A percentile compares a stretch with the other conserved stretches of the same genome.
Conservation (phyloP, 1,140 invertebrate species). For the Cotesia chilonis region DNA sequence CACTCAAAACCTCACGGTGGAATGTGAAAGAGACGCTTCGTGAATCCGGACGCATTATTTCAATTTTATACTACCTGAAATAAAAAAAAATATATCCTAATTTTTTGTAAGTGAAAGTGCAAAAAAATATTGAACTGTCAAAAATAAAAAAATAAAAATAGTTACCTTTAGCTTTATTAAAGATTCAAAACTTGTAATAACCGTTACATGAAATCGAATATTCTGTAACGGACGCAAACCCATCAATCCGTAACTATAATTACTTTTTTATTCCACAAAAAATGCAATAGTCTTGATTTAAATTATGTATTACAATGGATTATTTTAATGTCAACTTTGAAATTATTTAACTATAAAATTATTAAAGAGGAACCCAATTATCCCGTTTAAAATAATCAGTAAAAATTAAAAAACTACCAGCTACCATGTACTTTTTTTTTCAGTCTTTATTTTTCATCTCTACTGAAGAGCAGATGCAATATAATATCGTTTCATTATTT, state of each 20-base stretch:
- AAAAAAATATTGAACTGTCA: neutral
- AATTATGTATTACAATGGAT: too few relatives aligned
- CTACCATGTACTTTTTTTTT: too few relatives aligned
- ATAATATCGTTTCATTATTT: too few relatives aligned
- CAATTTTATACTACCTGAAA: neutral
- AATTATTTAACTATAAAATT: too few relatives aligned
- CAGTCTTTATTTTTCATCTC: too few relatives aligned
- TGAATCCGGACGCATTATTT: constrained; percentile 60
- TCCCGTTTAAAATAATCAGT: too few relatives aligned
- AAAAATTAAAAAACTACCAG: too few relatives aligned
- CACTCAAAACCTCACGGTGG: constrained; percentile 55
- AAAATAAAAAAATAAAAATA: neutral
- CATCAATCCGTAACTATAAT: neutral
- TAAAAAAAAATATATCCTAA: neutral
- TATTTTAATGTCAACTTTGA: too few relatives aligned
- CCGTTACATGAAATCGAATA: neutral
- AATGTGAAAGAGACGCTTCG: constrained; percentile 63
- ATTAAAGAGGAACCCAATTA: too few relatives aligned
- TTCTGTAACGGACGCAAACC: constrained; percentile 5
- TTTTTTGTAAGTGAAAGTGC: neutral
- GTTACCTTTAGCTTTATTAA: neutral
- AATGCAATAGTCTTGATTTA: neutral
- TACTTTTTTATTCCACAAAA: neutral
- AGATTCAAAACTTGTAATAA: neutral
- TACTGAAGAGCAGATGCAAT: too few relatives aligned